Percentiles rank a stretch among this genome's conserved stretches.
Conservation (phyloP, 2,888 invertebrate species). For the Sminthurinus aureus region DNA sequence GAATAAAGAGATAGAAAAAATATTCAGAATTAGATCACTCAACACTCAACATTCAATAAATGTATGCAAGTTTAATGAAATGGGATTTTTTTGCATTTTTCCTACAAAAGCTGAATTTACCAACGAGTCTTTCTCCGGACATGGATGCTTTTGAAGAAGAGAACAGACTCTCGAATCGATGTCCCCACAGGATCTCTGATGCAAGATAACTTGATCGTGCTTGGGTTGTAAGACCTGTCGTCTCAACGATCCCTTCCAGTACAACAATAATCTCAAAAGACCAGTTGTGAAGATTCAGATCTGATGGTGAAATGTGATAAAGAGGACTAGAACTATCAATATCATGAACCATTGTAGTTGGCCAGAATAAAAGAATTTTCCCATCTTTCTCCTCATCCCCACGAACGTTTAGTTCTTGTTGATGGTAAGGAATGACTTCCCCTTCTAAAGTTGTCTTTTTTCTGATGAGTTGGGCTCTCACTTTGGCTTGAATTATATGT, state of each 20-base stretch:
- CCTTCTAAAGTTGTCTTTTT: slow-evolving; percentile 39
- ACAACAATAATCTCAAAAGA: slow-evolving; percentile 85
- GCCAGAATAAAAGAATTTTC: slow-evolving; percentile 94
- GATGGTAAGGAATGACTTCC: slow-evolving; percentile 36
- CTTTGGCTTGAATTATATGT: slow-evolving; percentile 31
- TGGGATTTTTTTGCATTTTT: too few relatives aligned
- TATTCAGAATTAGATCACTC: too few relatives aligned
- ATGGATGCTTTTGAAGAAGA: slow-evolving; percentile 5
- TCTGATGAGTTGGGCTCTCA: slow-evolving; percentile 40
- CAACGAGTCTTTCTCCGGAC: slow-evolving; percentile 20
- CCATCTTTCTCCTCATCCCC: slow-evolving; percentile 67
- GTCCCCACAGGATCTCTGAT: slow-evolving; percentile 41
- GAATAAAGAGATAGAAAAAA: too few relatives aligned
- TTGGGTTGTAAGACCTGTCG: slow-evolving; percentile 67
- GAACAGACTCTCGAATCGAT: slow-evolving; percentile 20
- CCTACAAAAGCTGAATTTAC: too few relatives aligned
- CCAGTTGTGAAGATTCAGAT: slow-evolving; percentile 76
- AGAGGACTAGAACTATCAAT: slow-evolving; percentile 86
- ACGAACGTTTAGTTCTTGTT: slow-evolving; percentile 35
- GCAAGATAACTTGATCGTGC: slow-evolving; percentile 46
- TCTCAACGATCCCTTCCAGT: slow-evolving; percentile 83
- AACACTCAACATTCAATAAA: too few relatives aligned
- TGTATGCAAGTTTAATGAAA: too few relatives aligned
- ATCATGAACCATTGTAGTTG: slow-evolving; percentile 87
- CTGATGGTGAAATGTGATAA: slow-evolving; percentile 85